Evolutionary conservation across 2,888 invertebrate species (phyloP).

Genomic region (Rhingia rostrata): DNA sequence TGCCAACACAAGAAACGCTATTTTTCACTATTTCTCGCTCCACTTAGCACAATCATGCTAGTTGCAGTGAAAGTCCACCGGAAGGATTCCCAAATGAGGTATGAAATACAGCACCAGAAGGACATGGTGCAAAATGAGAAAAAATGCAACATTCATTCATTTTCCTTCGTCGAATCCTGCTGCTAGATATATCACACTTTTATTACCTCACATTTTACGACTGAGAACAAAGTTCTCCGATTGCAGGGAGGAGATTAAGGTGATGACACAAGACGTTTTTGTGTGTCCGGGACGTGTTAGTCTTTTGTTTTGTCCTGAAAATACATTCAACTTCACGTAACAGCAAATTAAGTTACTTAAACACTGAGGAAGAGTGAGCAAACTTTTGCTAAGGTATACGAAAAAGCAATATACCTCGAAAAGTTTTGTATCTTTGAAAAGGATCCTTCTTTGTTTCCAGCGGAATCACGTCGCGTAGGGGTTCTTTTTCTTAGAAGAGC

Average conservation of each 20-base stretch:
- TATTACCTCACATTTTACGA: constrained; percentile 6
- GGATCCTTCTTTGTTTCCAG: constrained; percentile 4
- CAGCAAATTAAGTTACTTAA: constrained; percentile 57
- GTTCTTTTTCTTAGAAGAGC: constrained; percentile 22
- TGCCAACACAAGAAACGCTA: constrained; percentile 5
- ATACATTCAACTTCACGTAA: constrained; percentile 26
- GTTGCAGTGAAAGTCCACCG: neutral
- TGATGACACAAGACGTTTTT: neutral
- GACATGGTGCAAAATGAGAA: neutral
- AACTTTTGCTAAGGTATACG: constrained; percentile 15
- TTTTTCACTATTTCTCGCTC: constrained; percentile 23
- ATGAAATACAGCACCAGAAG: constrained; percentile 22
- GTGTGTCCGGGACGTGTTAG: constrained; percentile 9
- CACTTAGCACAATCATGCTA: neutral
- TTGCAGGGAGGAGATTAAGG: neutral
- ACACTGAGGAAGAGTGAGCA: neutral
- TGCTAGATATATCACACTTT: constrained; percentile 17
- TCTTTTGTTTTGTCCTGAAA: constrained; percentile 26
- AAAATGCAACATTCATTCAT: constrained; percentile 11
- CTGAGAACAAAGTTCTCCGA: neutral
- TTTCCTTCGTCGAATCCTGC: constrained; percentile 5
- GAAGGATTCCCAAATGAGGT: constrained; percentile 33
- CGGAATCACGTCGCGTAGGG: constrained; percentile 7
- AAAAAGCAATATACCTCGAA: neutral
- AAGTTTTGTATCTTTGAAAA: neutral